Conservation (phyloP, 2,888 invertebrate species). For the Watsonalla binaria region DNA sequence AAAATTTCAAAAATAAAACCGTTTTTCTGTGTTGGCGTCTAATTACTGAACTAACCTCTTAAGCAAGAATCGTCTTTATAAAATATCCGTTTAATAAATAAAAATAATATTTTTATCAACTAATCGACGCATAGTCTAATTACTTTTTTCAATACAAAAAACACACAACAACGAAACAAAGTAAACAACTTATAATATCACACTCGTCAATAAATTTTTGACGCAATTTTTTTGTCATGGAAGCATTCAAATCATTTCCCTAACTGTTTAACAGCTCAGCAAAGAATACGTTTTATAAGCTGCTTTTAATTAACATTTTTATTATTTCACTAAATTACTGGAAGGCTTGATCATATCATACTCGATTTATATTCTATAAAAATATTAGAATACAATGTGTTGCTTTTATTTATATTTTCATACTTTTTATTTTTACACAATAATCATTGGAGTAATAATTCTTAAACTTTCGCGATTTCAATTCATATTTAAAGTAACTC, state of each 20-base stretch:
- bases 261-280: conserved; percentile 68
- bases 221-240: conserved; percentile 47
- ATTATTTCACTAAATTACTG: conserved; percentile 74
- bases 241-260: conserved; percentile 57
- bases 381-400: conserved; percentile 74
- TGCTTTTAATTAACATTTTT: conserved; percentile 49
- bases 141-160: conserved; percentile 59
- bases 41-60: conserved; percentile 70
- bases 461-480: too few species aligned
- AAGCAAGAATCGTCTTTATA: conserved; percentile 78
- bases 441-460: conserved; percentile 70
- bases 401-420: conserved; percentile 55
- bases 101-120: conserved; percentile 50
- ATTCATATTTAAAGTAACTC: too few species aligned
- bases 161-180: conserved; percentile 77
- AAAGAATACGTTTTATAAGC: conserved; percentile 63
- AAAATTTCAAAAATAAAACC: conserved; percentile 41
- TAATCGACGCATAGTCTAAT: conserved; percentile 63
- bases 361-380: conserved; percentile 75
- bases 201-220: conserved; percentile 64
- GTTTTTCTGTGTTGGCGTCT: conserved; percentile 46
- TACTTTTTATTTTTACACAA: conserved; percentile 62
- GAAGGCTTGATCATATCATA: conserved; percentile 77
- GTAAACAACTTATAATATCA: conserved; percentile 75
- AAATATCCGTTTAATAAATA: conserved; percentile 73